phyloP scores from a whole-genome alignment of 2,797 vertebrate species.

The Amphiprion clarkii region DNA sequence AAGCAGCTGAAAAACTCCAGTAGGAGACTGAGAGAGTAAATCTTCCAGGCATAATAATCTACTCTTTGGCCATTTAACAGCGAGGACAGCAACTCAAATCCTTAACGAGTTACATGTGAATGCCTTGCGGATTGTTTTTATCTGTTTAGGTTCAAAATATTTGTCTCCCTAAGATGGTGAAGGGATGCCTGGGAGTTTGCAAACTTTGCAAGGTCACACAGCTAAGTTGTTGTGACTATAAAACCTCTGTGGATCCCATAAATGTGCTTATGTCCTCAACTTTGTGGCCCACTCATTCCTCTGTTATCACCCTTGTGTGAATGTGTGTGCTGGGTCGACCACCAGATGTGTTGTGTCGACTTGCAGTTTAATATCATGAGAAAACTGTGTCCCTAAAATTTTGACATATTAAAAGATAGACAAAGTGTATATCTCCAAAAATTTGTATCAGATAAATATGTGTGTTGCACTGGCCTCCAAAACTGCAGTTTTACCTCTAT shows the following conservation, averaged over 20 bases:
- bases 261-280: not conserved
- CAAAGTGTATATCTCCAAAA: not conserved
- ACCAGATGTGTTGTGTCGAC: too few species aligned
- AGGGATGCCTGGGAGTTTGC: conserved; percentile 10
- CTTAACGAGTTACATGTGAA: conserved; percentile 29
- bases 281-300: not conserved
- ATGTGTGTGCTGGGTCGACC: too few species aligned
- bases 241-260: not conserved
- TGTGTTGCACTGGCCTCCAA: not conserved
- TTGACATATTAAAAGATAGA: not conserved
- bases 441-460: too few species aligned
- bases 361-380: too few species aligned
- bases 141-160: conserved; percentile 29
- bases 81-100: conserved; percentile 49
- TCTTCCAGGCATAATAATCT: conserved; percentile 67
- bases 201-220: conserved; percentile 35
- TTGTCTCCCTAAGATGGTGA: conserved; percentile 7
- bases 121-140: conserved; percentile 35
- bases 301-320: too few species aligned
- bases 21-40: conserved; percentile 55
- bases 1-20: conserved; percentile 45
- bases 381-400: too few species aligned
- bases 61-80: conserved; percentile 55
- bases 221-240: too few species aligned
- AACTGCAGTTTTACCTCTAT: not conserved